Base-by-base conservation (phyloP, 1,140 invertebrate species). In the Leptonema lineaticorne region DNA sequence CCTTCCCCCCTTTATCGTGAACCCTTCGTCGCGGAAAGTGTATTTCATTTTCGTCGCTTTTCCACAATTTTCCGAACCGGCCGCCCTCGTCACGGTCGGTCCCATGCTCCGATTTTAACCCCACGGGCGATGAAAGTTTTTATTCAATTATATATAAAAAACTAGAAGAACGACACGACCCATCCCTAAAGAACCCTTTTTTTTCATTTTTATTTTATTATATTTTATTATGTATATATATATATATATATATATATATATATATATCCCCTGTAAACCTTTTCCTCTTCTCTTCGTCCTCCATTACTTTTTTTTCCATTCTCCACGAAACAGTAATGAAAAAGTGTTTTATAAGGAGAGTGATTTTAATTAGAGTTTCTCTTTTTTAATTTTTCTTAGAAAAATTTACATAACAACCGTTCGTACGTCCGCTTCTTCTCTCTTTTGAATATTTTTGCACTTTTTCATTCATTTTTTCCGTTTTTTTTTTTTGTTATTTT, bases 371-470 rank as follows among this genome's bases (percentile, higher is more conserved):
- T 45, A 62, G 59, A 62, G 59, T 62, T 62, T 62, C 33, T 41
- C 48, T 59, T 62, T 60, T 62, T 62, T 62, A 41, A 62, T 62
- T 37, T 37, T 62, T 62, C 59, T 45, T 37, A n/a, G 20, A 45
- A 62, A 37, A 62, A 62, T 62, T 62, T 62, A 62, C 59, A 62
- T 62, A 62, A 62, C 59, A 62, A 62, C 59, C 59, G 33, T 62
- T 24, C 29, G 33, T 45, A 45, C 24, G n/a, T 16, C 57, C 8
- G 7, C 18, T 7, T 53, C 22, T 53, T 50, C 22, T 24, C 50
- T 24, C 50, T 53, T 53, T 53, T 26, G 22, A 53, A 53, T 53
- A 53, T 53, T 53, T 53, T 41, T n/a, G n/a, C n/a, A n/a, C n/a
- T n/a, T n/a, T n/a, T n/a, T n/a, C n/a, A n/a, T n/a, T 2, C 37